Conservation (phyloP, 2,113 vertebrate species). For the Phrynocephalus versicolor region DNA sequence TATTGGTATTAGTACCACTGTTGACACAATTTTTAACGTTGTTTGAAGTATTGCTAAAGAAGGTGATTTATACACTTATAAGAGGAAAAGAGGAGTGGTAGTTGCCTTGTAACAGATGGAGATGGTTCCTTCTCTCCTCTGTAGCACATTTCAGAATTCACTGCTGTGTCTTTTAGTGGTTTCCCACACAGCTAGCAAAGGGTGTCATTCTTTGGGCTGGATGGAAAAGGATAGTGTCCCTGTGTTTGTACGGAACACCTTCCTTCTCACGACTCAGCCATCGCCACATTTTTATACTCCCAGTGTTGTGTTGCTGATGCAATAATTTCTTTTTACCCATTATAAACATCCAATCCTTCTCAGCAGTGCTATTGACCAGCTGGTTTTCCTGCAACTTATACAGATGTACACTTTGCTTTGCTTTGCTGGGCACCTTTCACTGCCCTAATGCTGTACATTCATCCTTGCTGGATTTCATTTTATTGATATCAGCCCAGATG, state of each 20-base stretch:
- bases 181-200: too few species aligned
- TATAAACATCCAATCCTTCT: neutral
- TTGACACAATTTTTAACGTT: neutral
- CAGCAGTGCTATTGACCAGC: neutral
- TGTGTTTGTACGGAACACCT: neutral
- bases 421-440: neutral
- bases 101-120: neutral
- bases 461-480: slow-evolving; percentile 6
- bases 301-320: neutral
- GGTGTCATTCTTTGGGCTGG: neutral
- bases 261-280: neutral
- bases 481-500: slow-evolving; percentile 11
- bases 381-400: neutral
- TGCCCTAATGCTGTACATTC: neutral
- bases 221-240: neutral
- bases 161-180: neutral
- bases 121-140: neutral
- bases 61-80: neutral
- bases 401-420: neutral
- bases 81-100: neutral
- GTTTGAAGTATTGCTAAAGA: neutral
- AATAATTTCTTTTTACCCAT: neutral
- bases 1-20: neutral
- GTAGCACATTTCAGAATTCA: neutral
- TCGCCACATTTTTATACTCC: neutral